Evolutionary conservation across 30 jellyfish, hydroid and myxozoan species (phyloP).

Genomic region (Hydractinia echinata): DNA sequence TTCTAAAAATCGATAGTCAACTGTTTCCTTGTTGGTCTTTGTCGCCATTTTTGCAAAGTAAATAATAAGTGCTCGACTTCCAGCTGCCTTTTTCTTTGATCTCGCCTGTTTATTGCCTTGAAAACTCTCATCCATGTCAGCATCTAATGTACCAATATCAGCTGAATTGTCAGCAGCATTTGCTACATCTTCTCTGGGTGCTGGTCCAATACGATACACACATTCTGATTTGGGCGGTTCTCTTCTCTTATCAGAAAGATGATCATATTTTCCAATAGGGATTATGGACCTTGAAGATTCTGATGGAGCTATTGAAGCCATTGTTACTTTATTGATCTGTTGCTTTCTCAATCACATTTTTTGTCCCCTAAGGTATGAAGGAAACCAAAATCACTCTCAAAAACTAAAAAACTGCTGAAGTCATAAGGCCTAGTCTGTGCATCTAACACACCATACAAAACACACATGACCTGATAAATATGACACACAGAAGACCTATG

Average conservation of each 20-base stretch:
- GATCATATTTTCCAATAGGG: slow-evolving; percentile 37
- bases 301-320: not conserved
- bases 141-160: slow-evolving; percentile 42
- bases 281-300: not conserved
- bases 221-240: slow-evolving; percentile 52
- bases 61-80: slow-evolving; percentile 65
- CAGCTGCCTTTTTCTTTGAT: slow-evolving; percentile 24
- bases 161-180: slow-evolving; percentile 33
- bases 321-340: too few species aligned
- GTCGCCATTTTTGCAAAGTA: slow-evolving; percentile 65
- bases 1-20: slow-evolving; percentile 72
- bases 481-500: too few species aligned
- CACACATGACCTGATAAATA: too few species aligned
- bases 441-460: too few species aligned
- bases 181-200: slow-evolving; percentile 63
- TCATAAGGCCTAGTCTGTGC: too few species aligned
- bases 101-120: slow-evolving; percentile 25
- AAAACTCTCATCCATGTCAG: slow-evolving; percentile 25
- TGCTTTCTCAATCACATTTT: too few species aligned
- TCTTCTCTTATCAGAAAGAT: slow-evolving; percentile 59
- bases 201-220: slow-evolving; percentile 69
- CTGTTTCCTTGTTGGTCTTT: slow-evolving; percentile 39
- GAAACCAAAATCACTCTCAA: too few species aligned
- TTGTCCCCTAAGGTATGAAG: too few species aligned
- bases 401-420: too few species aligned